Percentiles rank a stretch among this genome's conserved stretches.
phyloP scores from a whole-genome alignment of 37 sponge, comb jelly and placozoan species.

The Agelas oroides region DNA sequence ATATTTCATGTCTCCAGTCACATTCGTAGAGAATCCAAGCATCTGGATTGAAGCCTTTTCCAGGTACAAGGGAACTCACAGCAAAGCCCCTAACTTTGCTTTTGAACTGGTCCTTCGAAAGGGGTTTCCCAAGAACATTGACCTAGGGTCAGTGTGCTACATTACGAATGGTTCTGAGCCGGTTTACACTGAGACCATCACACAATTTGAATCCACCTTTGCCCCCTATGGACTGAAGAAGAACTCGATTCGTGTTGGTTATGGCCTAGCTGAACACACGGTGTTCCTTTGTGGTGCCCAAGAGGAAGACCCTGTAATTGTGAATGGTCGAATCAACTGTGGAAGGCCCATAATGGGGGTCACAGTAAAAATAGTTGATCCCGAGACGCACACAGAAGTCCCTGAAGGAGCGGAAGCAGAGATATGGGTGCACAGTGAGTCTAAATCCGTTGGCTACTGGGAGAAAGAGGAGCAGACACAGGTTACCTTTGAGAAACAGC shows the following conservation, averaged over 20 bases:
- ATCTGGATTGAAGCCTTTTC: slow-evolving; percentile 39
- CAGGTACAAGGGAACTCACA: slow-evolving; percentile 36
- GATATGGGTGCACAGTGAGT: slow-evolving; percentile 50
- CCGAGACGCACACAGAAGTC: slow-evolving; percentile 25
- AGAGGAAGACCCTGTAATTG: background rate
- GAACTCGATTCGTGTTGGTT: slow-evolving; percentile 1
- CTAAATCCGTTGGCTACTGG: slow-evolving; percentile 63
- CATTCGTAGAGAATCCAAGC: slow-evolving; percentile 33
- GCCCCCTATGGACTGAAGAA: slow-evolving; percentile 30
- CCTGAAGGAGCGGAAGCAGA: slow-evolving; percentile 51
- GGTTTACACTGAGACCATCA: slow-evolving; percentile 8
- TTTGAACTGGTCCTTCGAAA: slow-evolving; percentile 13
- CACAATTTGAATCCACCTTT: slow-evolving; percentile 8
- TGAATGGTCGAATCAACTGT: slow-evolving; percentile 15
- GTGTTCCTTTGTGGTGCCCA: slow-evolving; percentile 1
- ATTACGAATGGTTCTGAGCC: slow-evolving; percentile 33
- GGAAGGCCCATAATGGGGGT: slow-evolving; percentile 13
- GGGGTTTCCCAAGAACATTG: background rate
- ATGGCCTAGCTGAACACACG: slow-evolving; percentile 60
- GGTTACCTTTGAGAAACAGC: slow-evolving; percentile 30
- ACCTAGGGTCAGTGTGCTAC: slow-evolving; percentile 13
- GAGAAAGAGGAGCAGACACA: slow-evolving; percentile 27
- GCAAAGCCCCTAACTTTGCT: slow-evolving; percentile 48
- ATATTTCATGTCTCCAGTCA: slow-evolving; percentile 51
- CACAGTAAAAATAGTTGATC: slow-evolving; percentile 54